Percentiles rank a stretch among this genome's conserved stretches.
Conservation (phyloP, 2,113 vertebrate genomes). For the Cynoglossus semilaevis region DNA sequence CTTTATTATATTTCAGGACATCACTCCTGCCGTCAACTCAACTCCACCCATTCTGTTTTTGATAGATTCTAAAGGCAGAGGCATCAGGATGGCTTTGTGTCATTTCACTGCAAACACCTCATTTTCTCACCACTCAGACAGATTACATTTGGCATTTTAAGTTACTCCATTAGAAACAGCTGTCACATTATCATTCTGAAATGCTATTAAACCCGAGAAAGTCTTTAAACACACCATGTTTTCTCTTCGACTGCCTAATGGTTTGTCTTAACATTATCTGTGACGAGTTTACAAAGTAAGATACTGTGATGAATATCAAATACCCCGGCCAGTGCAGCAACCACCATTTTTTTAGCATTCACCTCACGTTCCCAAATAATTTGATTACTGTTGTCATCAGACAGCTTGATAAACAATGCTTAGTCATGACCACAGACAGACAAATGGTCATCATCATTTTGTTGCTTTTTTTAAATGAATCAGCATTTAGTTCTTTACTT, state of each 20-base stretch:
- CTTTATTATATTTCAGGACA: constrained; percentile 62
- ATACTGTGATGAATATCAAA: too few species aligned
- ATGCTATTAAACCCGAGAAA: not conserved
- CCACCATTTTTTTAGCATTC: not conserved
- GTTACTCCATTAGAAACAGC: constrained; percentile 37
- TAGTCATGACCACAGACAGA: too few species aligned
- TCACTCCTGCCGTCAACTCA: constrained; percentile 57
- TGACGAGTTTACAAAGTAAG: not conserved
- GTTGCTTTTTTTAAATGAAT: constrained; percentile 31
- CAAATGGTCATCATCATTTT: too few species aligned
- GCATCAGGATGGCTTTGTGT: constrained; percentile 71
- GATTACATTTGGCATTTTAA: constrained; percentile 55
- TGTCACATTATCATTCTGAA: constrained; percentile 3
- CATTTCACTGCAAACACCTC: constrained; percentile 71
- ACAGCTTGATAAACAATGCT: too few species aligned
- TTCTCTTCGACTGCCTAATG: not conserved
- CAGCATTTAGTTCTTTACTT: constrained; percentile 44
- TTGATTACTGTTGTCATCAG: too few species aligned
- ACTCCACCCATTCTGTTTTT: constrained; percentile 58
- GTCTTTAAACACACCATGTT: too few species aligned
- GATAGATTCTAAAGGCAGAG: constrained; percentile 35
- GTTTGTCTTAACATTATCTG: not conserved
- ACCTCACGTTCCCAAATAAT: not conserved
- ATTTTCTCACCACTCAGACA: constrained; percentile 45
- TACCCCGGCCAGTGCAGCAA: too few species aligned